Evolutionary conservation across 2,797 vertebrate genomes (phyloP).

Genomic region (Botia kubotai): DNA sequence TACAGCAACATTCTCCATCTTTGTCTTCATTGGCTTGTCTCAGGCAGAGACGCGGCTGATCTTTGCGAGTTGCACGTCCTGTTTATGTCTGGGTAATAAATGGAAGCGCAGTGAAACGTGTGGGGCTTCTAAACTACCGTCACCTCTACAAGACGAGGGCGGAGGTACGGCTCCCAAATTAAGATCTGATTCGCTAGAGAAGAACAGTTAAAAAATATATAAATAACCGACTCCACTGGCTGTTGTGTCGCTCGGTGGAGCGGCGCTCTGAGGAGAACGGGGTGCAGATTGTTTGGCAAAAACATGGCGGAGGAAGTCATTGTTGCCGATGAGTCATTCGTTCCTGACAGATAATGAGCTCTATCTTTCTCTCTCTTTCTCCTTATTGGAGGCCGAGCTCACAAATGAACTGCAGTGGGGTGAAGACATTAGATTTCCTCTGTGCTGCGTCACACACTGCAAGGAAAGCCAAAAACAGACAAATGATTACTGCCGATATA

Average conservation of each 20-base stretch:
- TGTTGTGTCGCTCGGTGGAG: conserved; percentile 28
- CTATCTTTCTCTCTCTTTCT: conserved; percentile 45
- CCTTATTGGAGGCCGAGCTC: conserved; percentile 59
- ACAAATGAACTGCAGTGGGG: conserved; percentile 62
- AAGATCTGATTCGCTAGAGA: conserved; percentile 44
- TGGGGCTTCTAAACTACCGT: conserved; percentile 58
- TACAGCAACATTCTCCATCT: background rate
- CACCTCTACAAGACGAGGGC: conserved; percentile 43
- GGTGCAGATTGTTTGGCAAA: conserved; percentile 56
- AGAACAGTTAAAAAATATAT: conserved; percentile 17
- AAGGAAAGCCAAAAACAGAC: conserved; percentile 69
- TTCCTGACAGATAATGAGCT: conserved; percentile 76
- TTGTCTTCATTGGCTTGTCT: conserved; percentile 19
- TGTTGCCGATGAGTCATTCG: conserved; percentile 67
- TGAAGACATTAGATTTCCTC: conserved; percentile 59
- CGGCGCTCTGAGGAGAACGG: conserved; percentile 29
- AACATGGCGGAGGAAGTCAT: conserved; percentile 57
- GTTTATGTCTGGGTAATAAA: conserved; percentile 59
- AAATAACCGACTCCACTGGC: conserved; percentile 19
- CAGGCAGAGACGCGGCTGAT: conserved; percentile 29
- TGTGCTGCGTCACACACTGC: conserved; percentile 59
- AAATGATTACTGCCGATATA: conserved; percentile 66
- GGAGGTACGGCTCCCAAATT: conserved; percentile 47
- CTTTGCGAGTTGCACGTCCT: conserved; percentile 27
- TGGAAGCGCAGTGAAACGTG: conserved; percentile 63